A percentile compares a stretch with the other conserved stretches of the same genome.
phyloP scores from a whole-genome alignment of 2,888 invertebrate species.

The Sialis lutaria region DNA sequence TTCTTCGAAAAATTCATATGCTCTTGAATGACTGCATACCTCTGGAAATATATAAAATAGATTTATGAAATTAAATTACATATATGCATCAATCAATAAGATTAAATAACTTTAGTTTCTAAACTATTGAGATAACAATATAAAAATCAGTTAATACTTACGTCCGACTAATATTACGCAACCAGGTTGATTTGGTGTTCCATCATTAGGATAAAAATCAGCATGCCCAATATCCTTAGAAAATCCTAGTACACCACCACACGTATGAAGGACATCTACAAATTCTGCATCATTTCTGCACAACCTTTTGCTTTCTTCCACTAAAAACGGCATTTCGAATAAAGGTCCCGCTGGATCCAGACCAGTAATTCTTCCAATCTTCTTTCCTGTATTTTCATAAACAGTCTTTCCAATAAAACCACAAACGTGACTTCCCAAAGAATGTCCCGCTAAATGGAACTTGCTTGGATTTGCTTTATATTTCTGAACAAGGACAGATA shows the following conservation, averaged over 20 bases:
- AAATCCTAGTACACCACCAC: constrained; percentile 34
- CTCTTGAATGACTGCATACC: constrained; percentile 29
- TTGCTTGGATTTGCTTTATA: constrained; percentile 12
- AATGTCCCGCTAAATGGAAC: constrained; percentile 23
- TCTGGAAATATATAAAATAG: constrained; percentile 18
- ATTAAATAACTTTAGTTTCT: background rate
- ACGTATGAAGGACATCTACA: constrained; percentile 43
- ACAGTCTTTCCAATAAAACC: constrained; percentile 17
- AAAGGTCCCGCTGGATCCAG: constrained; percentile 26
- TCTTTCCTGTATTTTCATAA: constrained; percentile 8
- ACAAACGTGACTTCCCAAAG: constrained; percentile 23
- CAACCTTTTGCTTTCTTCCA: constrained; percentile 13
- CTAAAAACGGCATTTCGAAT: constrained; percentile 18
- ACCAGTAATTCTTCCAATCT: constrained; percentile 21
- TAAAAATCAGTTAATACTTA: background rate
- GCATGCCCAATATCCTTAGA: constrained; percentile 32
- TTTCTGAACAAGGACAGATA: constrained; percentile 16
- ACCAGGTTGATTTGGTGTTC: constrained; percentile 31
- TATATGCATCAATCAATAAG: background rate
- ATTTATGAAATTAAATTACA: too few species aligned
- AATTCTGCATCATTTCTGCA: constrained; percentile 34
- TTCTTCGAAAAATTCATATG: constrained; percentile 27
- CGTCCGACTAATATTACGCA: constrained; percentile 18
- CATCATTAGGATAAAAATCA: constrained; percentile 41
- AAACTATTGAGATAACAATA: background rate